These are phyloP conservation scores for Agonopterix arenella DNA, from an alignment of 2,888 invertebrate species.

Conservation along the genomic window DNA sequence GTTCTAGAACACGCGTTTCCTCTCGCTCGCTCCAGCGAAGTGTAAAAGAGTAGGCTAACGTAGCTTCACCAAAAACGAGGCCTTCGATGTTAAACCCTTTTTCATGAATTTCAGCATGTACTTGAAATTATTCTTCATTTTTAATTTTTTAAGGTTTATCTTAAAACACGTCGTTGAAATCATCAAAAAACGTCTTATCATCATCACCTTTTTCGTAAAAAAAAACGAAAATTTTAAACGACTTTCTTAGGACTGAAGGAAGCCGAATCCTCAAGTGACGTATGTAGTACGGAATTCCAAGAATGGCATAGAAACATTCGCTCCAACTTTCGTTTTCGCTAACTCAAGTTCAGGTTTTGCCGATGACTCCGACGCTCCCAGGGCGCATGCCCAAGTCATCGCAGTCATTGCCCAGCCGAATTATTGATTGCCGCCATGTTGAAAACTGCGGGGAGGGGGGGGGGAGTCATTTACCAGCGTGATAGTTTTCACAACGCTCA, in stretches of 20 bases:
- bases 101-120: too few species aligned
- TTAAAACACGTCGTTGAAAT: too few species aligned
- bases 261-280: not conserved
- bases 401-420: constrained; percentile 71
- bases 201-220: too few species aligned
- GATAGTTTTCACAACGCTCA: constrained; percentile 75
- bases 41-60: not conserved
- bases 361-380: constrained; percentile 51
- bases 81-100: not conserved
- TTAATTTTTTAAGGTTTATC: too few species aligned
- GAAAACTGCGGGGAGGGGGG: constrained; percentile 51
- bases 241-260: too few species aligned
- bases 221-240: too few species aligned
- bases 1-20: constrained; percentile 1
- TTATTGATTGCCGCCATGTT: constrained; percentile 75
- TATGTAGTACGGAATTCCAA: constrained; percentile 34
- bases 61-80: too few species aligned
- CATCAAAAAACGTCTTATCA: too few species aligned
- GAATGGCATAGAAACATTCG: constrained; percentile 70
- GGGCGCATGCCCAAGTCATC: constrained; percentile 72
- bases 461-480: constrained; percentile 64
- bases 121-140: too few species aligned
- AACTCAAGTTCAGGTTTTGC: constrained; percentile 75
- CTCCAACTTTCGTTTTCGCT: constrained; percentile 72
- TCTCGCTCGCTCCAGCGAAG: not conserved